These are phyloP conservation scores for Aphelinus atriplicis DNA, from an alignment of 1,140 invertebrate species.

Conservation along the genomic window DNA sequence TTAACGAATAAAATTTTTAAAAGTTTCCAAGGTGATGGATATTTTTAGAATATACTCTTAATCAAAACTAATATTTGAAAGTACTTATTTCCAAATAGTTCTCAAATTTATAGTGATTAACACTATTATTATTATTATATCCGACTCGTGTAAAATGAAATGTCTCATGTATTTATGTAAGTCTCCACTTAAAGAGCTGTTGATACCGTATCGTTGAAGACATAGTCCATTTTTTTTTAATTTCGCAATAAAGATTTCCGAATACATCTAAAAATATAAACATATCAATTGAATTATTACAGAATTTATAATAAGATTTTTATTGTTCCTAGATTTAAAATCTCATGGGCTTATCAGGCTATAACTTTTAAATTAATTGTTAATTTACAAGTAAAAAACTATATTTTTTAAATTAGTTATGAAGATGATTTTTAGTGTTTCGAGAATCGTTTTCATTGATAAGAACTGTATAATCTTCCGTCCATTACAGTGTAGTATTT, in stretches of 20 bases:
- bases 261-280: background rate
- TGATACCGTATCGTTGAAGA: slow-evolving; percentile 5
- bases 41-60: background rate
- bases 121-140: slow-evolving; percentile 19
- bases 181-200: slow-evolving; percentile 14
- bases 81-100: background rate
- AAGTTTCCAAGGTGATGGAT: background rate
- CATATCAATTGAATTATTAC: background rate
- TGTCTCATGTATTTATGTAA: slow-evolving; percentile 13
- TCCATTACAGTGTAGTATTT: slow-evolving; percentile 19
- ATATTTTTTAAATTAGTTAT: no score
- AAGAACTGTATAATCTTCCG: slow-evolving; percentile 24
- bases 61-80: slow-evolving; percentile 11
- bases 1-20: background rate
- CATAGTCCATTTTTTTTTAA: slow-evolving; percentile 3
- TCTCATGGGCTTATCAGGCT: no score
- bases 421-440: slow-evolving; percentile 3
- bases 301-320: no score
- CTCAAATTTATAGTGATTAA: no score
- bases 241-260: background rate
- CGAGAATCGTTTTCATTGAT: background rate
- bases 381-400: no score
- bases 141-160: slow-evolving; percentile 4
- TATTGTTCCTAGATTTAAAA: no score
- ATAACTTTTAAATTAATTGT: no score